Evolutionary conservation across 2,888 invertebrate species (phyloP).

Genomic region (Phorcus lineatus): DNA sequence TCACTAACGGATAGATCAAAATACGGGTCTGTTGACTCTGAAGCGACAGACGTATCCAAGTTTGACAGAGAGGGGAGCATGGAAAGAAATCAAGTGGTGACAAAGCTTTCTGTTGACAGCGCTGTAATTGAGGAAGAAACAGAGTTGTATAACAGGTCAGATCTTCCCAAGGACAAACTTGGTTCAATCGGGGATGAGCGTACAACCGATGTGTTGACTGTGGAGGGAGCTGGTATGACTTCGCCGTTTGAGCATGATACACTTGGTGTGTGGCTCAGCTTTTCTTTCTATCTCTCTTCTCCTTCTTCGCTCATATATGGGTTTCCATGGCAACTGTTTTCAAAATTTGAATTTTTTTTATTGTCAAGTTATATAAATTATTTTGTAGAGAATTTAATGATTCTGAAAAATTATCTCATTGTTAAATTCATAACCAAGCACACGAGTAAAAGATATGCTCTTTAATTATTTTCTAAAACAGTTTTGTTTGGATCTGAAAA

Average conservation of each 20-base stretch:
- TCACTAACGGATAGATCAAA: constrained; percentile 60
- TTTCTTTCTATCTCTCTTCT: neutral
- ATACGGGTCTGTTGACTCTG: constrained; percentile 65
- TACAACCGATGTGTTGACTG: constrained; percentile 33
- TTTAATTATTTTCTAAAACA: too few species aligned
- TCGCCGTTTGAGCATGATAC: constrained; percentile 31
- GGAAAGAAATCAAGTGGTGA: constrained; percentile 67
- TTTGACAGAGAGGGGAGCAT: constrained; percentile 55
- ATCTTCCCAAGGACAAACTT: neutral
- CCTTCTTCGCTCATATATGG: neutral
- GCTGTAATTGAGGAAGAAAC: constrained; percentile 56
- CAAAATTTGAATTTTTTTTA: neutral
- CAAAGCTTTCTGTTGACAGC: constrained; percentile 77
- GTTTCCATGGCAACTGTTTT: neutral
- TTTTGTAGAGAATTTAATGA: too few species aligned
- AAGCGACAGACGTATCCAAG: constrained; percentile 60
- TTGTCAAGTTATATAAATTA: too few species aligned
- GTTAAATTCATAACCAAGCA: too few species aligned
- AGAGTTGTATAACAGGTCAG: neutral
- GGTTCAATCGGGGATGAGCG: constrained; percentile 33
- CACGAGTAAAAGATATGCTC: too few species aligned
- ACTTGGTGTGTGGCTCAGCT: constrained; percentile 32
- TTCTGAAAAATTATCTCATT: too few species aligned
- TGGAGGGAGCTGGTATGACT: constrained; percentile 36
- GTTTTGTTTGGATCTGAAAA: too few species aligned